Evolutionary conservation across 2,797 vertebrate genomes (phyloP), one percentile per base, ranked within the genome.

Genomic region (Etheostoma nigrum): DNA sequence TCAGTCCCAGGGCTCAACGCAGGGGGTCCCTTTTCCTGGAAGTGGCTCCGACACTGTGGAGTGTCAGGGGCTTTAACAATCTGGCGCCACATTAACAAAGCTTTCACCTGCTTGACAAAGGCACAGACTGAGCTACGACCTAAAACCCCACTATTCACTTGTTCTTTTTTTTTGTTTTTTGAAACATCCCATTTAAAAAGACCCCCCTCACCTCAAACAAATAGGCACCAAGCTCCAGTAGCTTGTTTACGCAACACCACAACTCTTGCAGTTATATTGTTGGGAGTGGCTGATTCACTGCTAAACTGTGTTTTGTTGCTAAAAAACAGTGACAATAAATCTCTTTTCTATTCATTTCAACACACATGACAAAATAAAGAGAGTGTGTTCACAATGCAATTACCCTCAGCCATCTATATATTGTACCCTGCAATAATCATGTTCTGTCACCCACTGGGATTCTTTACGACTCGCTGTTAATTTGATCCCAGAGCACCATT

Each of bases 51-150:
- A 95, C 93, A 94, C 92, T 86, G 88, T 92, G 87, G 93, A 94
- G 95, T 95, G 95, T 95, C 94, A 93, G 94, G 89, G 92, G 92
- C 93, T 95, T 95, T 94, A 95, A 95, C 93, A 93, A 95, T 94
- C 94, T 92, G 95, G 95, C 95, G 95, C 95, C 95, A 95, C 93
- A 91, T 94, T 95, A 93, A 94, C 94, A 96, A 96, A 95, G 95
- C 94, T 90, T 95, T 95, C 94, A 95, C 94, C 95, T 95, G 94
- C 92, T 89, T 85, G 91, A 96, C 95, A 95, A 96, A 95, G 89
- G 92, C 93, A 65, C 92, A 95, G 95, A 95, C 94, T 94, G 93
- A 95, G 93, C 95, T 95, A 94, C 94, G 91, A 93, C 93, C 94
- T 89, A 91, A 95, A 94, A 93, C 90, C 92, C 92, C 88, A 87